Conservation (phyloP, 2,113 vertebrate species). For the Jacana jacana region DNA sequence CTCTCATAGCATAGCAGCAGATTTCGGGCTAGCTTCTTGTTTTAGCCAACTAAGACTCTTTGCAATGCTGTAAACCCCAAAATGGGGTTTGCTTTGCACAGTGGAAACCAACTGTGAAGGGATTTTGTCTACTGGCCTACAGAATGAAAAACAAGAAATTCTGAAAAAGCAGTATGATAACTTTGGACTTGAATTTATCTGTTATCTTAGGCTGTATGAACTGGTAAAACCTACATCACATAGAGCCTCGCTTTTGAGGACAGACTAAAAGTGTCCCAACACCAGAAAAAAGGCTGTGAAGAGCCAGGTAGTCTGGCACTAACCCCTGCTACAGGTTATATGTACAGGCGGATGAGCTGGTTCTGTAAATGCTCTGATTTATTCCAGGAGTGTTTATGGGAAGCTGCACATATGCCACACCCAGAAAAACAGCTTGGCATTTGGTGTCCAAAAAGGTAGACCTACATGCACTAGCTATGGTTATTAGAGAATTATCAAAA, state of each 20-base stretch:
- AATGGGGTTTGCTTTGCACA: background rate
- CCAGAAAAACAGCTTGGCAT: background rate
- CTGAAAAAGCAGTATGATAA: background rate
- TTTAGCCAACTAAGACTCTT: background rate
- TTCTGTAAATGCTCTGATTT: background rate
- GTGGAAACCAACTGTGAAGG: background rate
- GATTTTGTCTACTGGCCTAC: background rate
- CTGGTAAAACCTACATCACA: background rate
- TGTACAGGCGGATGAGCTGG: background rate
- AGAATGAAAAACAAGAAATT: background rate
- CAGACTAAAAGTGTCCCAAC: background rate
- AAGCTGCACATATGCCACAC: background rate
- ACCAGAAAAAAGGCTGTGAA: background rate
- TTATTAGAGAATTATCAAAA: background rate
- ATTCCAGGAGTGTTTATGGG: background rate
- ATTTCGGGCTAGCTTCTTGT: background rate
- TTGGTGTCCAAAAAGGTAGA: background rate
- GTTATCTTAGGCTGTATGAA: background rate
- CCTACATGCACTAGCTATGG: no score
- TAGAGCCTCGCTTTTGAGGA: background rate
- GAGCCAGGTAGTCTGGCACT: background rate
- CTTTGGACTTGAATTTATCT: background rate
- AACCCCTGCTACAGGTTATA: background rate
- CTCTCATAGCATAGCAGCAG: background rate
- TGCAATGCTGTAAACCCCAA: accelerated